phyloP scores from a whole-genome alignment of 2,113 vertebrate species.

The Phyllostomus discolor region DNA sequence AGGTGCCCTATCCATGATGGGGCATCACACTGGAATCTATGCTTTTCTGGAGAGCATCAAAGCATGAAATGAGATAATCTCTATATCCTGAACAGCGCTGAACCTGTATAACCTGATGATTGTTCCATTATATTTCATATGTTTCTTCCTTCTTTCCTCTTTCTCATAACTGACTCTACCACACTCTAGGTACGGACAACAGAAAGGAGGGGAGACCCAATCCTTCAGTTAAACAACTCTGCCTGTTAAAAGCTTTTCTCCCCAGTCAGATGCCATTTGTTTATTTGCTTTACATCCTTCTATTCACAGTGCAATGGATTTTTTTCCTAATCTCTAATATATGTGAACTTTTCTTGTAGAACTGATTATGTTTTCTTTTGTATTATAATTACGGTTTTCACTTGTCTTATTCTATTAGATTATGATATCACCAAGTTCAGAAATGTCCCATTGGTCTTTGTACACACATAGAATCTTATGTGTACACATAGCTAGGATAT shows the following conservation, averaged over 20 bases:
- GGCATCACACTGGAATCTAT: neutral
- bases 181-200: neutral
- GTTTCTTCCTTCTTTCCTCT: neutral
- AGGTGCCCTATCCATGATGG: neutral
- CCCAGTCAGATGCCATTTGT: neutral
- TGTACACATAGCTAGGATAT: neutral
- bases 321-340: neutral
- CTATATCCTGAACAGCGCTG: neutral
- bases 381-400: neutral
- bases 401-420: neutral
- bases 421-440: neutral
- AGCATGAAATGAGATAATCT: neutral
- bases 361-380: neutral
- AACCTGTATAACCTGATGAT: neutral
- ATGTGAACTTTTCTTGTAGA: neutral
- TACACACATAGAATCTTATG: neutral
- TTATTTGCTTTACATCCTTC: neutral
- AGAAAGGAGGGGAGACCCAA: neutral
- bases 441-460: neutral
- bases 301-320: neutral
- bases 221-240: neutral
- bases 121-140: neutral
- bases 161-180: neutral
- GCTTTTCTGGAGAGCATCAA: neutral
- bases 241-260: neutral